phyloP scores from a whole-genome alignment of 2,113 vertebrate genomes.

The Gymnogyps californianus region DNA sequence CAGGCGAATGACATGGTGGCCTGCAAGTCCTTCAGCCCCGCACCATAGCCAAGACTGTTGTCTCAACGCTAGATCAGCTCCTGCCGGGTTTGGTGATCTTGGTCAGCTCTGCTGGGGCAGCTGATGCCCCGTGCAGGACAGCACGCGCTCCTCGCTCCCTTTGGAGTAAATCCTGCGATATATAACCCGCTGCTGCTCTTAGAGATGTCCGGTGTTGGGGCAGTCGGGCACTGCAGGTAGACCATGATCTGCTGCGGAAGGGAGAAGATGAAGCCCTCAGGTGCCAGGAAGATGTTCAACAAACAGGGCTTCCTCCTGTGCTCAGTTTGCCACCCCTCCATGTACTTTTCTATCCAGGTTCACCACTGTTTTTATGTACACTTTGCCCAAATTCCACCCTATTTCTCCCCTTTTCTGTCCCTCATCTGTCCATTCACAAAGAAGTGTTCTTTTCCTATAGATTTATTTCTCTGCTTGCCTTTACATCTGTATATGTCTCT shows the following conservation, averaged over 20 bases:
- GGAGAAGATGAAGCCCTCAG: not conserved
- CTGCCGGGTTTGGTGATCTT: not conserved
- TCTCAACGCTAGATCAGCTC: not conserved
- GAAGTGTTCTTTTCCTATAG: not conserved
- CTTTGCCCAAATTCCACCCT: not conserved
- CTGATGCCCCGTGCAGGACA: not conserved
- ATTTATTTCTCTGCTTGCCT: not conserved
- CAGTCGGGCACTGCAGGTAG: accelerated
- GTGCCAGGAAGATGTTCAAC: not conserved
- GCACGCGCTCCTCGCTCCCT: not conserved
- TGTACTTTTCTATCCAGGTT: not conserved
- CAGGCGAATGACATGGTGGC: accelerated
- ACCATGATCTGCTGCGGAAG: not conserved
- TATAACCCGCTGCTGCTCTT: not conserved
- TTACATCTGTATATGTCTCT: not conserved
- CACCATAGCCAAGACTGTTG: accelerated
- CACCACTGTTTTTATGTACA: not conserved
- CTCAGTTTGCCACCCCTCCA: not conserved
- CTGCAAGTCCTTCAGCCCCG: not conserved
- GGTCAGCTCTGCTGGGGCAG: not conserved
- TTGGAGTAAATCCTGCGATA: not conserved
- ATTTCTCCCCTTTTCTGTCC: not conserved
- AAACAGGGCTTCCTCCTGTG: not conserved
- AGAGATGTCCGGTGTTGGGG: accelerated
- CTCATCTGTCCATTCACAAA: not conserved